Conservation (phyloP, 2,888 invertebrate species). For the Melanargia galathea region DNA sequence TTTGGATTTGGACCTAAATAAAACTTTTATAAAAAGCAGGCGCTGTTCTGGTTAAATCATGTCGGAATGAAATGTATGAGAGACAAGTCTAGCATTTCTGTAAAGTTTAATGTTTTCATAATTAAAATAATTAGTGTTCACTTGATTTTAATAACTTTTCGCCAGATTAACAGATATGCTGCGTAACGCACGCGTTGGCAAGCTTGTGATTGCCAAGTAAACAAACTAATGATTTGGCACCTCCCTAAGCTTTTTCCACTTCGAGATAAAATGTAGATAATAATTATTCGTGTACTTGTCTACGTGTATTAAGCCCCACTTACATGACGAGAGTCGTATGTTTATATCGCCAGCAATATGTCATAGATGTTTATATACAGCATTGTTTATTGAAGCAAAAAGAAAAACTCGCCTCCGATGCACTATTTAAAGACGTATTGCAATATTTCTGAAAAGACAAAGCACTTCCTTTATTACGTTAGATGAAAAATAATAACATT, state of each 20-base stretch:
- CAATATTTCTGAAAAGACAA: no score
- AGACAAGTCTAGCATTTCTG: no score
- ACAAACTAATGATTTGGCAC: conserved; percentile 45
- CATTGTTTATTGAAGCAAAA: not conserved
- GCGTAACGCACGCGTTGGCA: conserved; percentile 33
- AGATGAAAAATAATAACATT: no score
- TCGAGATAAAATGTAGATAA: conserved; percentile 31
- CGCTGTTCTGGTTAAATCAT: no score
- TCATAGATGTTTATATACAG: not conserved
- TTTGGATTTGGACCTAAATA: no score
- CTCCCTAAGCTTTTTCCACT: conserved; percentile 35
- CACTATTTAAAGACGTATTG: no score
- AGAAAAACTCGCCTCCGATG: no score
- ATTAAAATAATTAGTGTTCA: no score
- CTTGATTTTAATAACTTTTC: conserved; percentile 1
- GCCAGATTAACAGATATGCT: conserved; percentile 18
- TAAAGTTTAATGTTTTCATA: no score
- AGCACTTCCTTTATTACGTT: no score
- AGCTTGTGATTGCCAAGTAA: conserved; percentile 43
- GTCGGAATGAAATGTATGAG: no score
- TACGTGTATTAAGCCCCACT: conserved; percentile 11
- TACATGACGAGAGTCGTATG: not conserved
- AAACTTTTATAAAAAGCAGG: no score
- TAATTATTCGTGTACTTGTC: conserved; percentile 25
- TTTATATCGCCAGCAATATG: not conserved